Conservation (phyloP, 2,113 vertebrate species). For the Syngnathoides biaculeatus region DNA sequence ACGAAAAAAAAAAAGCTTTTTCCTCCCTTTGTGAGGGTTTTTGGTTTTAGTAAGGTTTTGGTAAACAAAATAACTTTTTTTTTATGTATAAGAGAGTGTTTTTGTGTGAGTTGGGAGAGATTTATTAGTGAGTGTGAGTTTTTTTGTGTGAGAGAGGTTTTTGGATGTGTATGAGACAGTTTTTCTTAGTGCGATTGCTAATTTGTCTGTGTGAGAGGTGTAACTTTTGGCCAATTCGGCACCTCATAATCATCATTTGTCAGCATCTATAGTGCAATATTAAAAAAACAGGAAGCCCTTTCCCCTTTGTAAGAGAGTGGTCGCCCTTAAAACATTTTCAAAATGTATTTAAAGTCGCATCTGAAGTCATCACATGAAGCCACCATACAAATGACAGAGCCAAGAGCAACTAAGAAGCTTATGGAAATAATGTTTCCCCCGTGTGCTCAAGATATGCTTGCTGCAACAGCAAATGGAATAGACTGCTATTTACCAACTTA, state of each 20-base stretch:
- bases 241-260: not conserved
- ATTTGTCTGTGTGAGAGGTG: no score
- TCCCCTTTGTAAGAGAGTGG: not conserved
- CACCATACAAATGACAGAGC: conserved; percentile 32
- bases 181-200: no score
- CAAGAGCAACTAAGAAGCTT: conserved; percentile 49
- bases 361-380: conserved; percentile 20
- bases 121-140: no score
- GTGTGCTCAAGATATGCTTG: conserved; percentile 35
- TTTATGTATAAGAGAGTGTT: no score
- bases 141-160: no score
- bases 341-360: conserved; percentile 21
- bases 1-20: no score
- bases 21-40: no score
- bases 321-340: conserved; percentile 7
- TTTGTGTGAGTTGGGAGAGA: no score
- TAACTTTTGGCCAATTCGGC: no score
- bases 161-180: no score
- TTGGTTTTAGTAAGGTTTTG: no score
- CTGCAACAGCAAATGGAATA: conserved; percentile 27
- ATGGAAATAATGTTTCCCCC: conserved; percentile 53
- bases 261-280: not conserved
- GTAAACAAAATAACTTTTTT: no score
- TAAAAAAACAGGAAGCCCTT: conserved; percentile 11
- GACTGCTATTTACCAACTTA: conserved; percentile 40